Evolutionary conservation across 2,888 invertebrate species (phyloP).

Genomic region (Dyspetes luteomarginatus): DNA sequence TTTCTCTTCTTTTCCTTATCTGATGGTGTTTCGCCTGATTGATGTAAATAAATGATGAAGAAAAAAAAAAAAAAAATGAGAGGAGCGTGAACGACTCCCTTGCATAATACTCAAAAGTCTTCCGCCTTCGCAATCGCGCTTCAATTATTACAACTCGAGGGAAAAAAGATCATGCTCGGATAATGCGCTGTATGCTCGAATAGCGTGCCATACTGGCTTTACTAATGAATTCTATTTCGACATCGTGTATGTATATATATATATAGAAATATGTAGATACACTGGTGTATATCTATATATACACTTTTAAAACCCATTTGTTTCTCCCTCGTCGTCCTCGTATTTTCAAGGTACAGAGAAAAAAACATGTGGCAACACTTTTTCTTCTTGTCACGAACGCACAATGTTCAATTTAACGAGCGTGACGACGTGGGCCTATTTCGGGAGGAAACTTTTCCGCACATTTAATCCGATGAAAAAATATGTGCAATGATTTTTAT

Average conservation of each 20-base stretch:
- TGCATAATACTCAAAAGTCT: neutral
- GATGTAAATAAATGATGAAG: neutral
- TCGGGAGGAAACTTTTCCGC: neutral
- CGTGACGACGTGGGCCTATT: neutral
- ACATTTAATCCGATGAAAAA: neutral
- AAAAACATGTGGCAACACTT: neutral
- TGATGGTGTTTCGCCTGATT: no score
- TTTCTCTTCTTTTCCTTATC: neutral
- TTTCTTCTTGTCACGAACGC: neutral
- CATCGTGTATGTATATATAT: neutral
- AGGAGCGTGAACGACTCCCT: no score
- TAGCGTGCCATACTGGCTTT: neutral
- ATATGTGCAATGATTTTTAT: neutral
- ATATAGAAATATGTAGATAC: no score
- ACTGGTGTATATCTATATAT: no score
- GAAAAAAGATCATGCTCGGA: neutral
- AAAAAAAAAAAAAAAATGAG: neutral
- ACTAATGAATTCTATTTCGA: slow-evolving; percentile 22
- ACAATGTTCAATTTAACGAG: neutral
- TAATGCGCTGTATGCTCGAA: neutral
- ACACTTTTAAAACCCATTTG: neutral
- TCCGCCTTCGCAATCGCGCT: neutral
- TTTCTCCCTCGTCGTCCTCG: neutral
- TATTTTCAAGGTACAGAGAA: slow-evolving; percentile 15
- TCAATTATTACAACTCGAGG: slow-evolving; percentile 3